Conservation (phyloP, 1,140 invertebrate species). For the Pissodes strobi region DNA sequence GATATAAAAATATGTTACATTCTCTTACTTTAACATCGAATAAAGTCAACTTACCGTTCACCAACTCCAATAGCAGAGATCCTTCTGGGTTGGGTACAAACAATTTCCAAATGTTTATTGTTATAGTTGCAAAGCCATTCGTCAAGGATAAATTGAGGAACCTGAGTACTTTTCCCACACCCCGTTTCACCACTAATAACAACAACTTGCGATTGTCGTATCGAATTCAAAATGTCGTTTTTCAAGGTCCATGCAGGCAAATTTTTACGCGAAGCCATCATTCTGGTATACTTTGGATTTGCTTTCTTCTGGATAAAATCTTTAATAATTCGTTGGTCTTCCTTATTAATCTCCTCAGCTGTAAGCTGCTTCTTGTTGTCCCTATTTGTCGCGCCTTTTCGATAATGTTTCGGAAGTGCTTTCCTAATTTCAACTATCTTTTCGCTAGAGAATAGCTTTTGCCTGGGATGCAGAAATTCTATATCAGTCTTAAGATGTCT, state of each 20-base stretch:
- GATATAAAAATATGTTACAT: too few relatives aligned
- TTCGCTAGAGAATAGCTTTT: conserved; percentile 47
- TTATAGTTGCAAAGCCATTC: conserved; percentile 65
- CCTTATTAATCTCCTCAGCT: conserved; percentile 60
- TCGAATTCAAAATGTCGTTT: conserved; percentile 66
- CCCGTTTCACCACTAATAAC: conserved; percentile 86
- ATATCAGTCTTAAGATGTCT: conserved; percentile 62
- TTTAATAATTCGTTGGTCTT: conserved; percentile 65
- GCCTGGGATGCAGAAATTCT: conserved; percentile 60
- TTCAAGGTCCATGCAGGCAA: conserved; percentile 71
- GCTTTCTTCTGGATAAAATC: conserved; percentile 63
- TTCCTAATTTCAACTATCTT: conserved; percentile 50
- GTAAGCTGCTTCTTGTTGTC: conserved; percentile 59
- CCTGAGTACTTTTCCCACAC: conserved; percentile 88
- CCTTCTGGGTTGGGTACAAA: conserved; percentile 90
- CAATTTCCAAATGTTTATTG: conserved; percentile 71
- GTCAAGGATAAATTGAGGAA: conserved; percentile 91
- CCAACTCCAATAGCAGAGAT: conserved; percentile 92
- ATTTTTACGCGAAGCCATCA: conserved; percentile 64
- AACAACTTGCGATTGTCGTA: conserved; percentile 69
- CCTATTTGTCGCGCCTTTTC: conserved; percentile 60
- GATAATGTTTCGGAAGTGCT: conserved; percentile 62
- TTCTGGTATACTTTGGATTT: conserved; percentile 65
- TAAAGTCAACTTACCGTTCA: conserved; percentile 63
- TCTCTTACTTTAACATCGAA: too few relatives aligned